Percentiles rank a stretch among this genome's conserved stretches.
Conservation (phyloP, 2,888 invertebrate species). For the Ceraclea dissimilis region DNA sequence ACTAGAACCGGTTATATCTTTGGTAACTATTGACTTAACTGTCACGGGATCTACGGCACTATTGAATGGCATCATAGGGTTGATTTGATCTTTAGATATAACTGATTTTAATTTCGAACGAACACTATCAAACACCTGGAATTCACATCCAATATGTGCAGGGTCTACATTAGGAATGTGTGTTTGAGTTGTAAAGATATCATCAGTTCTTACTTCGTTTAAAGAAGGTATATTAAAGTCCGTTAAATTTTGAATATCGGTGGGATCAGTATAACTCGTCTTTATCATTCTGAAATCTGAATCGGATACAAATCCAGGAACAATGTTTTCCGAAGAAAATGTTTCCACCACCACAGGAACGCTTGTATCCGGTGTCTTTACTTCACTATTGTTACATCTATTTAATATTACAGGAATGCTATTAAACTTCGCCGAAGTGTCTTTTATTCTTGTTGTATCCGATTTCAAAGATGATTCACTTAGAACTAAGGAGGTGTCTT, state of each 20-base stretch:
- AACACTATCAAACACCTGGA: background rate
- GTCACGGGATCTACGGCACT: too few relatives aligned
- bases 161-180: too few relatives aligned
- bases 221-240: background rate
- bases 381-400: too few relatives aligned
- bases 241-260: background rate
- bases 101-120: constrained; percentile 14
- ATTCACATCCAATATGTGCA: too few relatives aligned
- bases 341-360: background rate
- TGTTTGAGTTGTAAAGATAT: background rate
- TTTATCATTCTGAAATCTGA: background rate
- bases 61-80: too few relatives aligned
- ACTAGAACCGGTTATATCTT: too few relatives aligned
- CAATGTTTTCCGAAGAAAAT: background rate
- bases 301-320: background rate
- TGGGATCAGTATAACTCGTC: background rate
- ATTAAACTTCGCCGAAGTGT: background rate
- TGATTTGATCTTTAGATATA: constrained; percentile 1
- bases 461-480: background rate
- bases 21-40: too few relatives aligned
- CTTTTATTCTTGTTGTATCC: background rate
- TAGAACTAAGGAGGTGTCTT: too few relatives aligned
- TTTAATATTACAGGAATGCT: background rate
- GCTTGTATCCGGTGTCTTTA: background rate
- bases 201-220: background rate